A percentile compares a stretch with the other conserved stretches of the same genome.
phyloP scores from a whole-genome alignment of 2,113 vertebrate species.

The Sardina pilchardus region DNA sequence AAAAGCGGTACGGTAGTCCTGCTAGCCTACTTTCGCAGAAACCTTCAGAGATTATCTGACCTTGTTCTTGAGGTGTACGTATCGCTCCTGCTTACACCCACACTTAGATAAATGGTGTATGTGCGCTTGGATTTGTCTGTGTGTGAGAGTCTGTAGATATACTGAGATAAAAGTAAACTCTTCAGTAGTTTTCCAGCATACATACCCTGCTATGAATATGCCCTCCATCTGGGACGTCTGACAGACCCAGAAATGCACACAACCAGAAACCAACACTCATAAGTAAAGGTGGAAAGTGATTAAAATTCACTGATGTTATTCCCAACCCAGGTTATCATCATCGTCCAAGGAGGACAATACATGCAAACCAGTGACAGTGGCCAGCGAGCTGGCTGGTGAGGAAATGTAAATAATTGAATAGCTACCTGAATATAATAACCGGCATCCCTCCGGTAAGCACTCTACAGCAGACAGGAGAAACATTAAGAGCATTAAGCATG shows the following conservation, averaged over 20 bases:
- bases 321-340: not conserved
- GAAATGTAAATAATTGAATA: slow-evolving; percentile 38
- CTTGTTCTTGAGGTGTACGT: slow-evolving; percentile 46
- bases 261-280: not conserved
- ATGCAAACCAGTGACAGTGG: not conserved
- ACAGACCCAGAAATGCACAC: not conserved
- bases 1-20: not conserved
- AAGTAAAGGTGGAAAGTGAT: not conserved
- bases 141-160: not conserved
- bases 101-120: not conserved
- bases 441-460: slow-evolving; percentile 73
- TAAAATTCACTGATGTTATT: not conserved
- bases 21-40: slow-evolving; percentile 47
- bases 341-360: not conserved
- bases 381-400: slow-evolving; percentile 8
- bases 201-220: not conserved
- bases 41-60: slow-evolving; percentile 50
- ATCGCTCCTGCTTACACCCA: slow-evolving; percentile 18
- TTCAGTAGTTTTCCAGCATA: not conserved
- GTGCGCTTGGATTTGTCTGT: not conserved
- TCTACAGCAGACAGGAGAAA: slow-evolving; percentile 61
- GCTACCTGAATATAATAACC: slow-evolving; percentile 79
- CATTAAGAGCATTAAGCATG: slow-evolving; percentile 27
- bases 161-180: not conserved
- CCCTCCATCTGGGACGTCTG: not conserved